These are phyloP conservation scores for Mythimna lalbum DNA, from an alignment of 2,888 invertebrate species.

Conservation along the genomic window DNA sequence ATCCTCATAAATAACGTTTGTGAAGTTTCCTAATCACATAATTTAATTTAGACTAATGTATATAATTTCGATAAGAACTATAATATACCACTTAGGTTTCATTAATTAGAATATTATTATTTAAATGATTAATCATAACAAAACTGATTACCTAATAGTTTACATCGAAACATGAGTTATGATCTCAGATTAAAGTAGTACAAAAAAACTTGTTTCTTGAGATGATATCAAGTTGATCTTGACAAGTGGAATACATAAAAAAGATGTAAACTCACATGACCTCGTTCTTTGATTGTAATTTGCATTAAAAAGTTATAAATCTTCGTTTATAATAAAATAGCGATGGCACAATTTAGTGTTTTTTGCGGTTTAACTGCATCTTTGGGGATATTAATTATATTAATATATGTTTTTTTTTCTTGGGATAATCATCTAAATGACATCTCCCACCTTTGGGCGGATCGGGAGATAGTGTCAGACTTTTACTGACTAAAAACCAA, in stretches of 20 bases:
- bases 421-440: too few species aligned
- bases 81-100: neutral
- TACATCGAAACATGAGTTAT: neutral
- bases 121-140: neutral
- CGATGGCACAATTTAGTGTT: neutral
- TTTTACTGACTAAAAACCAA: too few species aligned
- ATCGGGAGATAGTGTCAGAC: too few species aligned
- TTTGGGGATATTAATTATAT: neutral
- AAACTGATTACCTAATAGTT: neutral
- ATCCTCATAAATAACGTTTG: neutral
- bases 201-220: neutral
- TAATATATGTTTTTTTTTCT: too few species aligned
- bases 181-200: neutral
- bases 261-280: conserved; percentile 22
- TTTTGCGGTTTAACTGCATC: neutral
- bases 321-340: neutral
- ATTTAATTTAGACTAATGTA: neutral
- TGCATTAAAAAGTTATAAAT: conserved; percentile 6
- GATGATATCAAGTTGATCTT: neutral
- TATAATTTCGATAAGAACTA: neutral
- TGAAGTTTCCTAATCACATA: neutral
- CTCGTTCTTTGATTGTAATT: conserved; percentile 16
- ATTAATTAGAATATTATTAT: neutral
- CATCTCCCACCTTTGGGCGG: too few species aligned
- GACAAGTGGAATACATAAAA: conserved; percentile 8